Percentiles rank a stretch among this genome's conserved stretches.
Evolutionary conservation across 2,888 invertebrate genomes (phyloP).

Genomic region (Volucella inanis): DNA sequence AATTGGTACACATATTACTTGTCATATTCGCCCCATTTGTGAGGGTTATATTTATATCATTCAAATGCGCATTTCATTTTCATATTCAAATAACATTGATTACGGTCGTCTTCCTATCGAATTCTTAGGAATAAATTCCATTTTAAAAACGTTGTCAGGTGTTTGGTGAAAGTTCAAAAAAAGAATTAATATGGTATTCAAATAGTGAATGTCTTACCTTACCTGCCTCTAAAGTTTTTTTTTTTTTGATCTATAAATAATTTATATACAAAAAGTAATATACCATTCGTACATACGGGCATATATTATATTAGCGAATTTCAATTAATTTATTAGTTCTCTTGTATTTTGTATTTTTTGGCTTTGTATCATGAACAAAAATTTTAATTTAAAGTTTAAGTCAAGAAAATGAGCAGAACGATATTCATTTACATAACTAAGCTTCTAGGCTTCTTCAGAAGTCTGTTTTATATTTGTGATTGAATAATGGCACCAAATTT

Average conservation of each 20-base stretch:
- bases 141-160: slow-evolving; percentile 6
- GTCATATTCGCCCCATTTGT: slow-evolving; percentile 16
- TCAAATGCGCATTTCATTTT: slow-evolving; percentile 41
- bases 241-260: slow-evolving; percentile 20
- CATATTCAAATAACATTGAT: slow-evolving; percentile 40
- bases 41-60: slow-evolving; percentile 37
- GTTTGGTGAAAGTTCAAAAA: not conserved
- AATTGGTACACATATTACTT: slow-evolving; percentile 47
- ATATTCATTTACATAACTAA: too few species aligned
- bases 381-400: too few species aligned
- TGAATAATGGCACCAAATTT: too few species aligned
- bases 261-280: slow-evolving; percentile 1
- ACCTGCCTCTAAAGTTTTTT: slow-evolving; percentile 7
- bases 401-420: too few species aligned
- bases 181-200: slow-evolving; percentile 1
- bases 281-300: not conserved
- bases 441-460: too few species aligned
- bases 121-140: slow-evolving; percentile 15
- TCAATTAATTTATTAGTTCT: not conserved
- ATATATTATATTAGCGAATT: not conserved
- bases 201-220: not conserved
- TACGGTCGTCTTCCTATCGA: slow-evolving; percentile 7
- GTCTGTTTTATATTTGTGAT: too few species aligned
- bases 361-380: too few species aligned
- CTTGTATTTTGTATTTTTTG: too few species aligned